phyloP scores from a whole-genome alignment of 2,113 vertebrate genomes.

The Pituophis catenifer region DNA sequence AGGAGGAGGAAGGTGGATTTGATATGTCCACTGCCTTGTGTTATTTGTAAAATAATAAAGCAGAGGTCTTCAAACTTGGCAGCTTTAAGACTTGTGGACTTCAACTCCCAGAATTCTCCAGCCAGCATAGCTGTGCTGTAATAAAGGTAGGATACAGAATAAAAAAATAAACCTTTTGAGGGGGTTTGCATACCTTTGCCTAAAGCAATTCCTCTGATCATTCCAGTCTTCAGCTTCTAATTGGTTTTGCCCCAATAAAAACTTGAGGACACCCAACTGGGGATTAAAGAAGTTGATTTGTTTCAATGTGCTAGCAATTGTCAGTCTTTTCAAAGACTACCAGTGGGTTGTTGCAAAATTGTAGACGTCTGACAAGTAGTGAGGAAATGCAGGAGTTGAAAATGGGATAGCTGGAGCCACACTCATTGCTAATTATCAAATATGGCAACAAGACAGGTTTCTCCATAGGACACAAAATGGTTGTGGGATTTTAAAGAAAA shows the following conservation, averaged over 20 bases:
- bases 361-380: slow-evolving; percentile 40
- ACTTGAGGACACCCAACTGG: not conserved
- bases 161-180: not conserved
- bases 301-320: not conserved
- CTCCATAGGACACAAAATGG: slow-evolving; percentile 55
- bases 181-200: not conserved
- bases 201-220: not conserved
- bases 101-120: too few species aligned
- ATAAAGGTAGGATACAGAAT: not conserved
- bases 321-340: not conserved
- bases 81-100: too few species aligned
- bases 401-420: slow-evolving; percentile 55
- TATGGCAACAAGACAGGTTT: slow-evolving; percentile 52
- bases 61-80: too few species aligned
- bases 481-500: slow-evolving; percentile 61
- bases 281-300: not conserved
- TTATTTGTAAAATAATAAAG: not conserved
- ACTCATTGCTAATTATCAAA: slow-evolving; percentile 51
- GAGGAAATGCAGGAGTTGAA: slow-evolving; percentile 47
- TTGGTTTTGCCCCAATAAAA: not conserved
- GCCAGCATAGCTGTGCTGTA: not conserved
- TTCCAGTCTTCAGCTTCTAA: not conserved
- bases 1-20: not conserved
- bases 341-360: slow-evolving; percentile 28
- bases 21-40: not conserved